phyloP scores from a whole-genome alignment of 2,113 vertebrate genomes.

The Leptodactylus fuscus region DNA sequence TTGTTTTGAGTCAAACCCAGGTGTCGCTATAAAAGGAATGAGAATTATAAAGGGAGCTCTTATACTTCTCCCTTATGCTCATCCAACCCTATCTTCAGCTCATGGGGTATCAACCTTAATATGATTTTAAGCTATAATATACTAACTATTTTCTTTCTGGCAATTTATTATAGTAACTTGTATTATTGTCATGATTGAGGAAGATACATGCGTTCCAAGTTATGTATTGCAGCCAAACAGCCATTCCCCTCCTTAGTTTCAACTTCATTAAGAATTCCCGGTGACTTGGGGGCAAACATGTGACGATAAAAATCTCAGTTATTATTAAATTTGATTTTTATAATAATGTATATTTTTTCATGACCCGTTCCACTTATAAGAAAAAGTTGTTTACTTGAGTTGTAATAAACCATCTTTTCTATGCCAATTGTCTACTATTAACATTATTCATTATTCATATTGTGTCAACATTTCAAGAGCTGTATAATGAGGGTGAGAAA shows the following conservation, averaged over 20 bases:
- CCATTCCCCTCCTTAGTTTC: not conserved
- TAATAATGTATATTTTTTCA: conserved; percentile 10
- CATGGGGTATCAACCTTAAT: no score
- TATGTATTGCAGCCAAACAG: not conserved
- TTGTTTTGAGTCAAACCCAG: no score
- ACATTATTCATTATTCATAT: not conserved
- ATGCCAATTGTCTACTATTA: not conserved
- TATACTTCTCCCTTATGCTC: no score
- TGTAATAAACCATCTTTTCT: not conserved
- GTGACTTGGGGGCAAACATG: not conserved
- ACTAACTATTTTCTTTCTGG: not conserved
- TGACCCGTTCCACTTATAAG: not conserved
- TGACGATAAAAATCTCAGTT: not conserved
- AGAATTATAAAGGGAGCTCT: no score
- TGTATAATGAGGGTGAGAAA: conserved; percentile 5
- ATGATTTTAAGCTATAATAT: no score
- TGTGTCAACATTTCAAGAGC: not conserved
- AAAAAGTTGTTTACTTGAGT: conserved; percentile 3
- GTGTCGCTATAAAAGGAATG: no score
- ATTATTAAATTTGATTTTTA: not conserved
- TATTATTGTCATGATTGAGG: not conserved
- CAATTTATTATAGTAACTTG: not conserved
- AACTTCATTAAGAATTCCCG: not conserved
- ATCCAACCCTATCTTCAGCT: no score
- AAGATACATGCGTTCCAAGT: not conserved